Percentiles rank a stretch among this genome's conserved stretches.
Conservation (phyloP, 2,113 vertebrate genomes). For the Tetraodon nigroviridis region DNA sequence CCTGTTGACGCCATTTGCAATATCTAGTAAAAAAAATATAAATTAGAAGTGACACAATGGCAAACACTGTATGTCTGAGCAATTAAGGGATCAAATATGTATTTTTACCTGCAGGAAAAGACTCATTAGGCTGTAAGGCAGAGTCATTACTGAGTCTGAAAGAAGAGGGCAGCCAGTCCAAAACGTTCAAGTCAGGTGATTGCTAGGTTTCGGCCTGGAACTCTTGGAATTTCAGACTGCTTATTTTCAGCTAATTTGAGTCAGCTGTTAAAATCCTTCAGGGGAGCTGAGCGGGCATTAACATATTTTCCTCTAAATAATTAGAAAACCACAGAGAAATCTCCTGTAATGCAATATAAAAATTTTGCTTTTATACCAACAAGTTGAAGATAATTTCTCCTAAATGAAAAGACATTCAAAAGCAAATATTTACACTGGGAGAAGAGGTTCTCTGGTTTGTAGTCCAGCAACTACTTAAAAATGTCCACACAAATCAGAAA, state of each 20-base stretch:
- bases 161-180: constrained; percentile 27
- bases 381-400: not conserved
- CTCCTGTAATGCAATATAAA: constrained; percentile 7
- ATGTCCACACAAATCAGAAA: constrained; percentile 63
- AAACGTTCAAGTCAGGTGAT: constrained; percentile 54
- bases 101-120: constrained; percentile 33
- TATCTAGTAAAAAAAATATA: constrained; percentile 19
- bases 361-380: not conserved
- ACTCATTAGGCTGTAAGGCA: constrained; percentile 35
- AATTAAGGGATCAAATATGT: constrained; percentile 68
- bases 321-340: constrained; percentile 37
- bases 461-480: constrained; percentile 56
- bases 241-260: constrained; percentile 68
- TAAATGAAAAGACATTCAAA: not conserved
- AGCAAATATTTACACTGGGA: not conserved
- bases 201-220: constrained; percentile 47
- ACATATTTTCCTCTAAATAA: constrained; percentile 53
- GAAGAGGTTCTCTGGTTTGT: constrained; percentile 37
- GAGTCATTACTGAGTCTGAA: constrained; percentile 30
- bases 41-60: constrained; percentile 9
- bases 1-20: constrained; percentile 42
- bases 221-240: constrained; percentile 63
- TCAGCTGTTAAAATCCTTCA: constrained; percentile 62
- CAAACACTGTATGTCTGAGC: constrained; percentile 65
- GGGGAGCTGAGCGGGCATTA: constrained; percentile 58